These are phyloP conservation scores for Dendrolimus pini DNA, from an alignment of 2,888 invertebrate genomes.

Conservation along the genomic window DNA sequence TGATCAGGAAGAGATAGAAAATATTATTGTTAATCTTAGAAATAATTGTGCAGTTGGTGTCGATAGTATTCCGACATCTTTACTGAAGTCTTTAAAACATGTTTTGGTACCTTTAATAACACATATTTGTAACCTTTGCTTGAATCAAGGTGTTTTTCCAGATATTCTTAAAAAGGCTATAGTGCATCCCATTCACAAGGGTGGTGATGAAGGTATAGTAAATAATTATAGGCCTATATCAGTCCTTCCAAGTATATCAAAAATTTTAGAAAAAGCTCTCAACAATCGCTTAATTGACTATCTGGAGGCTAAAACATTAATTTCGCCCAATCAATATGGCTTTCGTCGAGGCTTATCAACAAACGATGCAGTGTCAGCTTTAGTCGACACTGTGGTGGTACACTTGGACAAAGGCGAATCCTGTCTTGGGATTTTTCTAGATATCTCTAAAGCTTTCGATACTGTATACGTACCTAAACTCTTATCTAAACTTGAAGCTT, in stretches of 20 bases:
- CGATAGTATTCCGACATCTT: too few species aligned
- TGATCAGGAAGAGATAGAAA: too few species aligned
- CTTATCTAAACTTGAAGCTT: not conserved
- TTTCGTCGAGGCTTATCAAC: too few species aligned
- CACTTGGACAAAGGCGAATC: not conserved
- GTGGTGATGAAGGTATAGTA: not conserved
- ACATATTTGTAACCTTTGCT: slow-evolving; percentile 1
- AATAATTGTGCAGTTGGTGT: too few species aligned
- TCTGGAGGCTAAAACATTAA: slow-evolving; percentile 6
- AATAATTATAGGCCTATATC: slow-evolving; percentile 9
- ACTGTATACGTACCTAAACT: not conserved
- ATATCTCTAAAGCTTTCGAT: slow-evolving; percentile 1
- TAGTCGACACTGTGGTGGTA: too few species aligned
- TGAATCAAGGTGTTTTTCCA: not conserved
- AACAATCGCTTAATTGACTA: slow-evolving; percentile 9
- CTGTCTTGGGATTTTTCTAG: not conserved
- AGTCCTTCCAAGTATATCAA: slow-evolving; percentile 9
- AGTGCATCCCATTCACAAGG: slow-evolving; percentile 1
- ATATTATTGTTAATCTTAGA: too few species aligned
- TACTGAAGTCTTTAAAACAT: too few species aligned
- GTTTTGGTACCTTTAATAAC: not conserved
- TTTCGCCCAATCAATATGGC: slow-evolving; percentile 6
- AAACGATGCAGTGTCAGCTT: too few species aligned
- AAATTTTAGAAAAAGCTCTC: slow-evolving; percentile 9
- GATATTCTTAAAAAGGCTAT: not conserved